phyloP scores from a whole-genome alignment of 2,113 vertebrate genomes.

The Colinus virginianus region DNA sequence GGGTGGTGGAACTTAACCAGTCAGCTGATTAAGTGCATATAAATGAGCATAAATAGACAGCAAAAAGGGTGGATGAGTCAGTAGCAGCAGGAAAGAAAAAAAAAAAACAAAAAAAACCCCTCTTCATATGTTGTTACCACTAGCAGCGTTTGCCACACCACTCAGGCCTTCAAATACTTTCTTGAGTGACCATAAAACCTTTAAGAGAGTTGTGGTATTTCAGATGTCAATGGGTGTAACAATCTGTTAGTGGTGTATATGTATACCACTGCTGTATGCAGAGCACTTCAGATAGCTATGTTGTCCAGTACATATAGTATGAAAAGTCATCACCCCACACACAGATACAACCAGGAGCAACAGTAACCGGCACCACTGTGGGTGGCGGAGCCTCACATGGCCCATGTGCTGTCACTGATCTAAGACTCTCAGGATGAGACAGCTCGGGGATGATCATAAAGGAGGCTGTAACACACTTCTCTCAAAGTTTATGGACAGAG shows the following conservation, averaged over 20 bases:
- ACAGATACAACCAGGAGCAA: background rate
- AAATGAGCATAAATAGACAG: constrained; percentile 13
- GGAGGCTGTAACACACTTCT: background rate
- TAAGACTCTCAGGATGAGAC: background rate
- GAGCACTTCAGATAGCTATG: background rate
- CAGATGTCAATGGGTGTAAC: background rate
- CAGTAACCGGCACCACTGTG: background rate
- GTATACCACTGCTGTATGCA: background rate
- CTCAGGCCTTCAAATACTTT: background rate
- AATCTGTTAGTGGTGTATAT: background rate
- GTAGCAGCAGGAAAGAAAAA: background rate
- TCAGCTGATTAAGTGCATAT: constrained; percentile 37
- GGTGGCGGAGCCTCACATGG: background rate
- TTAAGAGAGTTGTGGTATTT: background rate
- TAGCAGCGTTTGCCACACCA: background rate
- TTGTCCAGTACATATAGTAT: accelerated
- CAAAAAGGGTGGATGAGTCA: constrained; percentile 12
- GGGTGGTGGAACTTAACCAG: constrained; percentile 37
- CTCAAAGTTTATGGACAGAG: background rate
- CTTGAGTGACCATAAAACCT: background rate
- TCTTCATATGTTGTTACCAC: background rate
- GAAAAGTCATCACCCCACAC: background rate
- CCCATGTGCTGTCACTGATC: background rate
- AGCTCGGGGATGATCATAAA: background rate
- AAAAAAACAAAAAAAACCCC: background rate